Base-by-base conservation (phyloP, 2,797 vertebrate genomes). In the Denticeps clupeoides region DNA sequence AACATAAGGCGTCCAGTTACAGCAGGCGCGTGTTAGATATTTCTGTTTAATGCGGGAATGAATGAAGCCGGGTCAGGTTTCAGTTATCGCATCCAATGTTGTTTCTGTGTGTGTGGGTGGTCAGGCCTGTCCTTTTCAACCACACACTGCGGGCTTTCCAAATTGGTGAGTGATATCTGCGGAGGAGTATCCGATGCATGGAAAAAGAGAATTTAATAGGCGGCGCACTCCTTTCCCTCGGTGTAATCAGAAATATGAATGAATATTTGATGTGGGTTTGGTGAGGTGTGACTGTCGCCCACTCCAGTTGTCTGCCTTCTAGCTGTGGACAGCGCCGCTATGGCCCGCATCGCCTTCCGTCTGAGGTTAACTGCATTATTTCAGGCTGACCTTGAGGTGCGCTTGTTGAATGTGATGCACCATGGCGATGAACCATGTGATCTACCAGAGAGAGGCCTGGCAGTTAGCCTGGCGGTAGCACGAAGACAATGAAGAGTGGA, bases 371-470 rank as follows among this genome's bases (percentile, higher is more conserved):
- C 24, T 54, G 15, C 43, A 43, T 53, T 56, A 53, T 52, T 43
- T 19, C 62, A 45, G 24, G 44, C 5, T 66, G 64, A 68, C 51
- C 60, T 70, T 69, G 47, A 65, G 33, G 49, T 33, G 29, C 38
- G 12, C 27, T 15, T 4, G 0, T 7, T 27, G 25, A 47, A 29
- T 37, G 24, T 33, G 26, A 7, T 15, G 46, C 48, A 5, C 27
- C 43, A 49, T 16, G 25, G 9, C n/a, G n/a, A n/a, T n/a, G n/a
- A n/a, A n/a, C n/a, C n/a, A n/a, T n/a, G n/a, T n/a, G 43, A 43
- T 31, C 45, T 60, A 38, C 41, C 47, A 27, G 35, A 46, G 10
- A 15, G 19, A 49, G 11, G 4, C 16, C 25, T 43, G 19, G 2
- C 6, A 45, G 15, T 37, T 15, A 15, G n/a, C n/a, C n/a, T n/a